Evolutionary conservation across 2,113 vertebrate genomes (phyloP).

Genomic region (Nyctereutes procyonoides): DNA sequence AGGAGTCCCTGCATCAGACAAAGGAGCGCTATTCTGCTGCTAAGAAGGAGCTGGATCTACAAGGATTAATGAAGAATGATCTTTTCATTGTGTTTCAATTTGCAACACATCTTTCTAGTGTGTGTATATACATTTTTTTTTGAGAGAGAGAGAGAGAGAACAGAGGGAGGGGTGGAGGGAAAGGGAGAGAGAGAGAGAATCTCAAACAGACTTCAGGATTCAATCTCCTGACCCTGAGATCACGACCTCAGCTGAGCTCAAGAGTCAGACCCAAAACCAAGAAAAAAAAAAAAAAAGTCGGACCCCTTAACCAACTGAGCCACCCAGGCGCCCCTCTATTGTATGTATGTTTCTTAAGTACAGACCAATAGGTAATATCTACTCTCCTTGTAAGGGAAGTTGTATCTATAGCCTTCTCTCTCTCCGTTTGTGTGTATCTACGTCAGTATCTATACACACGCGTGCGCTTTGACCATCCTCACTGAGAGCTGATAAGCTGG

Average conservation of each 20-base stretch:
- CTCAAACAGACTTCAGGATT: background rate
- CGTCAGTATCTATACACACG: background rate
- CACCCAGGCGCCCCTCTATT: background rate
- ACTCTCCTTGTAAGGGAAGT: background rate
- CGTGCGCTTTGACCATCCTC: background rate
- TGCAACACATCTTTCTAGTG: background rate
- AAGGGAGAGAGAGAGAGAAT: background rate
- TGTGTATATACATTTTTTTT: background rate
- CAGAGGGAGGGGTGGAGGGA: background rate
- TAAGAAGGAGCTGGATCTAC: background rate
- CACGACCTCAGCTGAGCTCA: background rate
- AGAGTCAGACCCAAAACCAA: background rate
- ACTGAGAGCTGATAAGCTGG: background rate
- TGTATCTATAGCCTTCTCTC: background rate
- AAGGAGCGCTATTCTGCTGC: too few species aligned
- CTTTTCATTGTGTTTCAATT: background rate
- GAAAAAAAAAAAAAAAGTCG: too few species aligned
- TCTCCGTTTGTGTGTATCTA: background rate
- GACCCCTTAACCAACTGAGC: background rate
- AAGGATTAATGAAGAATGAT: background rate
- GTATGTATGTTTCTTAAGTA: background rate
- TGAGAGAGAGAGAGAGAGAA: background rate
- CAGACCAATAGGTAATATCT: background rate
- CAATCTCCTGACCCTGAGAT: background rate
- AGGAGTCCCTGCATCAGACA: background rate